Evolutionary conservation across 2,888 invertebrate genomes (phyloP).

Genomic region (Amphipoea oculea): DNA sequence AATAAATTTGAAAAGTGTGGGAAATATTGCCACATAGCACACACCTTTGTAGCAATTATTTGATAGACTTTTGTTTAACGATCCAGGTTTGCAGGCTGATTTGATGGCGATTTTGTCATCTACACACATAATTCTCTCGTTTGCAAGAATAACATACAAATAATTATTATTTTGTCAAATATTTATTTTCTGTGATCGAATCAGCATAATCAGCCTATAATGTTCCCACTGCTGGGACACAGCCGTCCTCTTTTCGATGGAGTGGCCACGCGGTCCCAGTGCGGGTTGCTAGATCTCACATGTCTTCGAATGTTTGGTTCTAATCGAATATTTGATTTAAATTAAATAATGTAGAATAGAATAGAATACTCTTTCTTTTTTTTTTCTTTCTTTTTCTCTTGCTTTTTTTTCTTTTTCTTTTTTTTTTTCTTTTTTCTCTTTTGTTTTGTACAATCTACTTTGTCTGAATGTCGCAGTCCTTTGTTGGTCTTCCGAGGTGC

Average conservation of each 20-base stretch:
- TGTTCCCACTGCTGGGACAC: no score
- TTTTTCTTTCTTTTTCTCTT: no score
- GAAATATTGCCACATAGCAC: slow-evolving; percentile 1
- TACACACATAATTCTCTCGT: background rate
- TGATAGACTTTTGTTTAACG: background rate
- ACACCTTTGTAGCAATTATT: background rate
- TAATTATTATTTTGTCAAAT: no score
- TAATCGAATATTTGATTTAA: background rate
- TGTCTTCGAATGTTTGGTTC: no score
- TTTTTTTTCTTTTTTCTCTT: no score
- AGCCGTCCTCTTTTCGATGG: no score
- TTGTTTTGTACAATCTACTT: no score
- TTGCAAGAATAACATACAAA: background rate
- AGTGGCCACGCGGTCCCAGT: no score
- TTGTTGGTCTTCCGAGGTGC: background rate
- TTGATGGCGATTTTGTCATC: background rate
- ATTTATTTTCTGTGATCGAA: background rate
- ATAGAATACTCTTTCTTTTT: no score
- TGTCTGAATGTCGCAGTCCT: background rate
- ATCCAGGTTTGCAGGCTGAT: background rate
- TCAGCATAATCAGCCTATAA: no score
- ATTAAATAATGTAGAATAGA: background rate
- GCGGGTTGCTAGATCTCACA: no score
- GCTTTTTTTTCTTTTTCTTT: no score
- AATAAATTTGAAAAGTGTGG: background rate